Base-by-base conservation (phyloP, 2,888 invertebrate genomes). In the Salticus scenicus region DNA sequence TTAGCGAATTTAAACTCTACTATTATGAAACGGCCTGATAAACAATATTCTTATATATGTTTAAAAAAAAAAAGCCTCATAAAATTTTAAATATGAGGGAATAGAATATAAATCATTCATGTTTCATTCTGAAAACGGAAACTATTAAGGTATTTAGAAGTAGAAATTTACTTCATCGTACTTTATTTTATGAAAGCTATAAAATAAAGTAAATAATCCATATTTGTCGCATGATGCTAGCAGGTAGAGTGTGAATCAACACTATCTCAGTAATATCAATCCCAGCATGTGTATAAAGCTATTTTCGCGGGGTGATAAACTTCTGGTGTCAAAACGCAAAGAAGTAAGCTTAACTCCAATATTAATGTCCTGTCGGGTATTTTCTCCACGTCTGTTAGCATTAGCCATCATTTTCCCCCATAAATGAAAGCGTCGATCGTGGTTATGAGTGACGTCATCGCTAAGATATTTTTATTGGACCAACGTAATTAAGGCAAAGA, bases 401-500 rank as follows among this genome's bases (percentile, higher is more conserved):
- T 57, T 57, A 57, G 57, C 24, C 57, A 5, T 24, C 57, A 24
- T 5, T 57, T 57, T 57, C 24, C 24, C 4, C 57, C 24, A 17
- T n/a, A 57, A 57, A 57, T 57, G 24, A 57, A 57, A 57, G 57
- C 24, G 57, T 57, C 57, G 57, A 57, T 57, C 20, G 24, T 57
- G 33, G 37, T 20, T 20, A 24, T 67, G 4, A 31, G 47, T 76
- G 76, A 76, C 76, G 67, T 67, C 64, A 69, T 37, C 10, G 24
- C 24, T 33, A 27, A 66, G 33, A 47, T 41, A 67, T 47, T 69
- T 75, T 77, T 51, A 57, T 70, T 70, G 57, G 70, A 70, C 37
- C 57, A 42, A n/a, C 57, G 41, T 74, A 81, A 81, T 81, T 81
- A 81, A 74, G 64, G 42, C 64, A 41, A 28, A 37, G 69, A 67